These are phyloP conservation scores for Trichoplax adhaerens DNA, from an alignment of 37 sponge, comb jelly and placozoan genomes.

Conservation along the genomic window DNA sequence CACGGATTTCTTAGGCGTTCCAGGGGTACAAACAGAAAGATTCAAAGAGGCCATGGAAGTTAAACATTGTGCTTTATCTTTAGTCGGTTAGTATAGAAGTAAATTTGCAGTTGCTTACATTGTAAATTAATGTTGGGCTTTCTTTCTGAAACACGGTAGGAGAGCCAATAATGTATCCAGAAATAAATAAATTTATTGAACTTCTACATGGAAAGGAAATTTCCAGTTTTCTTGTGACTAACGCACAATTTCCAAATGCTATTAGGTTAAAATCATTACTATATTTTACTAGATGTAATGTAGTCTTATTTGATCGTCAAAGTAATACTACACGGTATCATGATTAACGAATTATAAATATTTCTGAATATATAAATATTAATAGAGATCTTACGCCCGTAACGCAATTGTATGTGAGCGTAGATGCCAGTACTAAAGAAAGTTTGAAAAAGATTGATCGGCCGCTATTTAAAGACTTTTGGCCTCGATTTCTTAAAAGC, in stretches of 20 bases:
- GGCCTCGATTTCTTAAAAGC: conserved; percentile 67
- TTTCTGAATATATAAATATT: background rate
- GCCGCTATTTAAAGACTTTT: conserved; percentile 81
- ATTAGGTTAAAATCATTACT: conserved; percentile 35
- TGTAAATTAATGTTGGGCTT: background rate
- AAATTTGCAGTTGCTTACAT: background rate
- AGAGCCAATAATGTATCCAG: conserved; percentile 94
- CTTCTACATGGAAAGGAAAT: conserved; percentile 65
- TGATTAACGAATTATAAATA: background rate
- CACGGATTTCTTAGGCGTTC: conserved; percentile 40
- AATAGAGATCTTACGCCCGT: conserved; percentile 56
- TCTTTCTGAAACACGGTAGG: background rate
- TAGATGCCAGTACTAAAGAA: conserved; percentile 83
- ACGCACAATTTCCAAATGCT: conserved; percentile 88
- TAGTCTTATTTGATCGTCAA: background rate
- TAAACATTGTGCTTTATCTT: conserved; percentile 83
- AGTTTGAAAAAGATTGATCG: conserved; percentile 84
- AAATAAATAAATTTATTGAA: conserved; percentile 52
- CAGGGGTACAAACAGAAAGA: conserved; percentile 72
- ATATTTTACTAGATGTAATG: background rate
- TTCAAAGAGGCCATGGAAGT: conserved; percentile 67
- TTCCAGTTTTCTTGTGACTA: conserved; percentile 88
- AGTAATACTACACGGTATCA: background rate
- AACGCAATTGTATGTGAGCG: conserved; percentile 91
- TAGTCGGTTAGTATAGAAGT: conserved; percentile 40